Base-by-base conservation (phyloP, 1,140 invertebrate species). In the Platyscapa corneri region DNA sequence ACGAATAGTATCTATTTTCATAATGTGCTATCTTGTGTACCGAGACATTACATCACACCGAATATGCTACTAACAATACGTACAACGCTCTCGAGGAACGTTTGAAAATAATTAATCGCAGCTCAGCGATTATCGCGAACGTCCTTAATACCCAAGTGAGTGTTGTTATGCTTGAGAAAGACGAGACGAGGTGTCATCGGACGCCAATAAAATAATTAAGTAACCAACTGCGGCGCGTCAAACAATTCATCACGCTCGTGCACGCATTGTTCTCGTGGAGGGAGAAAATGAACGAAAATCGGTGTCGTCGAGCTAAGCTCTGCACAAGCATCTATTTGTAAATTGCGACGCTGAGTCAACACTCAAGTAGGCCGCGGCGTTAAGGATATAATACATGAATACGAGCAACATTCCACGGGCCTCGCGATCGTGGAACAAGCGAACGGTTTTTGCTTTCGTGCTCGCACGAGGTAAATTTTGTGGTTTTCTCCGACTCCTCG, bases 271-370 rank as follows among this genome's bases (percentile, higher is more conserved):
- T 42, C 49, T 2, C 8, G 30, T 18, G 30, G 30, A 34, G n/a
- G 32, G 64, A 67, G n/a, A 32, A 37, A 78, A 78, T 60, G 34
- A 70, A 65, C 64, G 60, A 83, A 75, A 75, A 83, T 83, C 37
- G 34, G 82, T 83, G 82, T 83, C 82, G 82, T 64, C 37, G 49
- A 42, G 70, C 79, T 46, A 46, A 5, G 46, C 46, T 34, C 7
- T n/a, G 27, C 65, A n/a, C 32, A 34, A 30, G 53, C 72, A 53
- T 83, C 82, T 83, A 83, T 83, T 76, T 83, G 82, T 77, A 77
- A 83, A 53, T 83, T 46, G 74, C 82, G 1, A 60, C 20, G 82
- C 72, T 83, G 82, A 83, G 74, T 83, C 82, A 83, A 75, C 74
- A 27, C 56, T 37, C 56, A 83, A 83, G 82, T 83, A 83, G 82